Evolutionary conservation across 2,888 invertebrate species (phyloP).

Genomic region (Pandemis heparana): DNA sequence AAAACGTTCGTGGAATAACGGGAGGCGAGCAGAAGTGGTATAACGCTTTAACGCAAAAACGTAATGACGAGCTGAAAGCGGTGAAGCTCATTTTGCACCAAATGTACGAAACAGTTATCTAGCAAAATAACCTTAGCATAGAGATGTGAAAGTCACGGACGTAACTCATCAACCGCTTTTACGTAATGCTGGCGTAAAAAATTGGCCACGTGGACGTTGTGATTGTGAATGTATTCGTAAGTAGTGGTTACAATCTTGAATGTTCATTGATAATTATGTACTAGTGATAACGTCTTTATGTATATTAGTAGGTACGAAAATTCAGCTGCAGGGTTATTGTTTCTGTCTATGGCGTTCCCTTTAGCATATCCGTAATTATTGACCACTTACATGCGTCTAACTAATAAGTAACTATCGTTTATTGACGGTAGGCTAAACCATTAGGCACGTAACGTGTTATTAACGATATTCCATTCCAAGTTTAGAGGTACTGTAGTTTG

Average conservation of each 20-base stretch:
- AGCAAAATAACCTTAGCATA: slow-evolving; percentile 24
- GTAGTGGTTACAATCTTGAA: not conserved
- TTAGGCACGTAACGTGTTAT: no score
- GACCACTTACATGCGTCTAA: no score
- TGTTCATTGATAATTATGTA: not conserved
- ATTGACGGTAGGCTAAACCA: no score
- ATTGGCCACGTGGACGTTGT: not conserved
- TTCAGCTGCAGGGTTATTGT: no score
- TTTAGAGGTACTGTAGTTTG: no score
- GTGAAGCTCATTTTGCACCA: not conserved
- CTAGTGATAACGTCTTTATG: no score
- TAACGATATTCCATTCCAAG: no score
- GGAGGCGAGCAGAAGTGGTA: not conserved
- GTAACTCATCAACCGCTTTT: slow-evolving; percentile 34
- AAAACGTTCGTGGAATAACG: no score
- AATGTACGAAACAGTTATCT: slow-evolving; percentile 7
- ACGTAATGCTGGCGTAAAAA: slow-evolving; percentile 31
- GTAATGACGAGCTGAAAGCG: not conserved
- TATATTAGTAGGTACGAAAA: no score
- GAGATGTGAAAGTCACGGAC: slow-evolving; percentile 41
- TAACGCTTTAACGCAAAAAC: not conserved
- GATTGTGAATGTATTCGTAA: slow-evolving; percentile 23
- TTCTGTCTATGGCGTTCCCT: no score
- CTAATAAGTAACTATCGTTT: no score
- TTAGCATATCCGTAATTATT: no score